Conservation (phyloP, 2,797 vertebrate genomes). For the Aplochiton taeniatus region DNA sequence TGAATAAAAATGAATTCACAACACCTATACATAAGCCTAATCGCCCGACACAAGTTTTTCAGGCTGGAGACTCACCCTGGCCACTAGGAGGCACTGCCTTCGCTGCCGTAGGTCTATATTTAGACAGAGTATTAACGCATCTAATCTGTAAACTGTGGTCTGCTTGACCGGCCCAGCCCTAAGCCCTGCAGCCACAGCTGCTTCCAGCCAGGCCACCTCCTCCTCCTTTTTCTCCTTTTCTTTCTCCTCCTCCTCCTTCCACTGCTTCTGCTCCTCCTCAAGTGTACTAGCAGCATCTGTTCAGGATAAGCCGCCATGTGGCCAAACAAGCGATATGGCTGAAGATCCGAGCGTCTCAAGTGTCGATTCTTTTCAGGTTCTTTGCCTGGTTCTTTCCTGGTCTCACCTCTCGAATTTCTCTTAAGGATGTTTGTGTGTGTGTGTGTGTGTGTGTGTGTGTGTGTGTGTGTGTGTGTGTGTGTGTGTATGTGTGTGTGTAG, state of each 20-base stretch:
- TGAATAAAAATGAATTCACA: no score
- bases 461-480: no score
- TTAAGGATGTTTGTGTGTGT: no score
- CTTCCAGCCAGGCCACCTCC: background rate
- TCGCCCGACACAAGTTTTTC: background rate
- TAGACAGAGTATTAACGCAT: constrained; percentile 48
- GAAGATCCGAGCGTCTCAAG: background rate
- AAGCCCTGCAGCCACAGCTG: background rate
- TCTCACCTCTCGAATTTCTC: no score
- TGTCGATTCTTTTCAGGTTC: no score
- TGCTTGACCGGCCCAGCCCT: constrained; percentile 17
- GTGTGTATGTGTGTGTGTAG: no score
- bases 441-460: no score
- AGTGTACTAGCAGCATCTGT: background rate
- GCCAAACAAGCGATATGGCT: background rate
- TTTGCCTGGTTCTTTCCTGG: no score
- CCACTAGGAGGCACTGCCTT: background rate
- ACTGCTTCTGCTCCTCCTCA: no score
- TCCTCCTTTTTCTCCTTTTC: background rate
- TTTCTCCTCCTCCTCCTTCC: background rate
- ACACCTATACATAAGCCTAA: no score
- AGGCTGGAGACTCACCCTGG: background rate
- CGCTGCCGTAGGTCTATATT: constrained; percentile 43
- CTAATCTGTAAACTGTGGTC: constrained; percentile 51
- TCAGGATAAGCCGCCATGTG: background rate